These are phyloP conservation scores for Stenchaetothrips biformis DNA, from an alignment of 2,888 invertebrate species.

Conservation along the genomic window DNA sequence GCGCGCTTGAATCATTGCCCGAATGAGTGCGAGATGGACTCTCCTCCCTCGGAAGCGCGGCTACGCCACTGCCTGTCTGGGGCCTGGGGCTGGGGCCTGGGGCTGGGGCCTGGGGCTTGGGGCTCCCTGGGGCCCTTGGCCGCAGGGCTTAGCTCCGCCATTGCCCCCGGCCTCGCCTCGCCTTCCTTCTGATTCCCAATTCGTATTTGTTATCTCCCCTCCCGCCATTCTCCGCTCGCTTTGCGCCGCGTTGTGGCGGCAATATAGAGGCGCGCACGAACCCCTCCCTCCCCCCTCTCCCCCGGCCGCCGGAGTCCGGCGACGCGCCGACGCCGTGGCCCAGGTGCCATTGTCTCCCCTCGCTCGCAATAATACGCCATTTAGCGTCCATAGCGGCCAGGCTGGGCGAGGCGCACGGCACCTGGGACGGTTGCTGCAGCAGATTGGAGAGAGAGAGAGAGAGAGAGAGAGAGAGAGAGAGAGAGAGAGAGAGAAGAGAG, in stretches of 20 bases:
- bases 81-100: no score
- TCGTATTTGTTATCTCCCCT: slow-evolving; percentile 8
- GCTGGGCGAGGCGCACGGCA: neutral
- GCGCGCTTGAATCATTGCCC: no score
- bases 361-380: slow-evolving; percentile 18
- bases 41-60: no score
- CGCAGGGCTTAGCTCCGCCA: neutral
- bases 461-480: no score
- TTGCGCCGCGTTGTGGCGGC: neutral
- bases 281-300: no score
- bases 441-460: neutral
- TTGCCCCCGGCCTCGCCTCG: neutral
- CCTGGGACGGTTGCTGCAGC: neutral
- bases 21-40: no score
- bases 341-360: slow-evolving; percentile 13
- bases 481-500: no score
- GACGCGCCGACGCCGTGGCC: neutral
- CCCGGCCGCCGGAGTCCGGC: no score
- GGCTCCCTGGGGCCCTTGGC: no score
- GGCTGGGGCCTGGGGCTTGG: no score
- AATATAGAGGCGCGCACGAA: neutral
- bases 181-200: neutral
- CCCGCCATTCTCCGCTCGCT: slow-evolving; percentile 2
- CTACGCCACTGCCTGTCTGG: no score
- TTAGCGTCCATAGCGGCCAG: neutral